A percentile compares a stretch with the other conserved stretches of the same genome.
These are phyloP conservation scores for Elaphurus davidianus DNA, from an alignment of 2,113 vertebrate genomes.

Conservation along the genomic window DNA sequence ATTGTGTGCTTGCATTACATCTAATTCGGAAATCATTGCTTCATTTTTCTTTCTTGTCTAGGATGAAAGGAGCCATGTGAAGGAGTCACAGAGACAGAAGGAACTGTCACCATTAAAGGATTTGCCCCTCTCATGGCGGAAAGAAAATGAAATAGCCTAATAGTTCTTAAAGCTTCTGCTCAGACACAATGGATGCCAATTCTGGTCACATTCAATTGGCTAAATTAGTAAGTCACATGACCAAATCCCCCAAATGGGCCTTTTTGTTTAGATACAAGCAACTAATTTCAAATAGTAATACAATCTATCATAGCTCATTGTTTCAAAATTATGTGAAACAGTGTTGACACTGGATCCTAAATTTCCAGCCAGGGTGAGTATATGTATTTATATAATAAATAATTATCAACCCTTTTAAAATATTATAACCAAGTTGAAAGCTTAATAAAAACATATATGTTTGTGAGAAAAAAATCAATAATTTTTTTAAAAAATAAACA, in stretches of 20 bases:
- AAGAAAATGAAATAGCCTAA: neutral
- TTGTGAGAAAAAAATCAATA: neutral
- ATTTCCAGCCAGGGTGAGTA: neutral
- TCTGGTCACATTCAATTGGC: neutral
- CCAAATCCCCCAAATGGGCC: neutral
- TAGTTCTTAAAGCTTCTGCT: neutral
- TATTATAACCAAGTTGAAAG: neutral
- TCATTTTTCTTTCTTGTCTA: neutral
- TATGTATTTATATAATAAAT: neutral
- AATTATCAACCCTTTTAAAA: neutral
- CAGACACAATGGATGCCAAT: neutral
- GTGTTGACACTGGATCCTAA: neutral
- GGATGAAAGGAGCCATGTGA: neutral
- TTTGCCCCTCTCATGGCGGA: neutral
- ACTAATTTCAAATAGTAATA: neutral
- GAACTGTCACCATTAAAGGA: neutral
- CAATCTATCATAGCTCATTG: neutral
- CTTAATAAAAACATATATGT: neutral
- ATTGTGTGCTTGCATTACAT: neutral
- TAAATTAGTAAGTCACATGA: neutral
- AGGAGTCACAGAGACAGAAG: neutral
- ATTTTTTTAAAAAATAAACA: neutral
- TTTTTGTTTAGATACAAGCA: neutral
- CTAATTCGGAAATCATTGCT: neutral
- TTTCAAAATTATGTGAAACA: neutral